These are phyloP conservation scores for Hemaris fuciformis DNA, from an alignment of 2,888 invertebrate species.

Conservation along the genomic window DNA sequence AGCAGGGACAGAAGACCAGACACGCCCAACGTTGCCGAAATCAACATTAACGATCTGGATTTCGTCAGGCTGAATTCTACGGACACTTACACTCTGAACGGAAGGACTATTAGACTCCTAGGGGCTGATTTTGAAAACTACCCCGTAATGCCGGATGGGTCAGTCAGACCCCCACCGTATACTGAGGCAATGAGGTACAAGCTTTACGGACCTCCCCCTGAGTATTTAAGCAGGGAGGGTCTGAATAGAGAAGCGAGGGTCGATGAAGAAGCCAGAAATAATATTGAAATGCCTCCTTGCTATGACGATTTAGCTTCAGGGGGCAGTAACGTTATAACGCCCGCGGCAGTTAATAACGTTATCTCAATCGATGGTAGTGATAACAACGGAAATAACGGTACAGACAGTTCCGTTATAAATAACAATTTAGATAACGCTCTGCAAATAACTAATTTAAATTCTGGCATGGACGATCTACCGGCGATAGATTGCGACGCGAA, in stretches of 20 bases:
- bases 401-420: slow-evolving; percentile 26
- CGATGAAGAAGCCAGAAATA: slow-evolving; percentile 56
- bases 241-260: slow-evolving; percentile 39
- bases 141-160: slow-evolving; percentile 41
- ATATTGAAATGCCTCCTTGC: slow-evolving; percentile 68
- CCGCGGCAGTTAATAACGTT: slow-evolving; percentile 15
- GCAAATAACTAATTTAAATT: slow-evolving; percentile 40
- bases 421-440: slow-evolving; percentile 20
- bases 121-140: slow-evolving; percentile 68
- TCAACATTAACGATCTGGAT: slow-evolving; percentile 60
- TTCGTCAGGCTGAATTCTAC: slow-evolving; percentile 54
- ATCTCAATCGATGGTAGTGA: too few species aligned
- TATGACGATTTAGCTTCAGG: slow-evolving; percentile 58
- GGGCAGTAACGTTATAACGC: slow-evolving; percentile 19
- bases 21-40: slow-evolving; percentile 66
- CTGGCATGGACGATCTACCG: slow-evolving; percentile 67
- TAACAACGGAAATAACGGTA: too few species aligned
- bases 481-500: slow-evolving; percentile 62
- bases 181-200: slow-evolving; percentile 68
- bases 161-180: slow-evolving; percentile 61
- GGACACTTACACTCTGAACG: slow-evolving; percentile 73
- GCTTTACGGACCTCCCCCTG: slow-evolving; percentile 72
- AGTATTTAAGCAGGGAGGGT: slow-evolving; percentile 57
- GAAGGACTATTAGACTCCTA: slow-evolving; percentile 65
- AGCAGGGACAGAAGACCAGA: slow-evolving; percentile 54